Percentiles rank a stretch among this genome's conserved stretches.
Conservation (phyloP, 30 jellyfish, hydroid and myxozoan genomes). For the Cassiopea andromeda region DNA sequence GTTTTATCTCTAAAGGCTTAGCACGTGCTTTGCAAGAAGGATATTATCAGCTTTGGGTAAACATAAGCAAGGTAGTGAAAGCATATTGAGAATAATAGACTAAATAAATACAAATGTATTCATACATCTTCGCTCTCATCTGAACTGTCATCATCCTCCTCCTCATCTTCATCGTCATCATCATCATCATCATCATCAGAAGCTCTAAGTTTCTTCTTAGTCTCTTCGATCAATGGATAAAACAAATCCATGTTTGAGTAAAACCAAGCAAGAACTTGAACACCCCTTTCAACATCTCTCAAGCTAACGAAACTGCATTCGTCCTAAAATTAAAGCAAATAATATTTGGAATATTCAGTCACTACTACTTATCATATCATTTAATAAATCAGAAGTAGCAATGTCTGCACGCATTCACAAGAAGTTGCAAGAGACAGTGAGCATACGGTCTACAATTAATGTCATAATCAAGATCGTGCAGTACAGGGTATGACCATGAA, state of each 20-base stretch:
- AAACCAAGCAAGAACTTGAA: slow-evolving; percentile 83
- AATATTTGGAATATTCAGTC: no score
- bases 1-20: no score
- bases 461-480: no score
- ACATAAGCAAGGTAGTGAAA: no score
- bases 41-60: no score
- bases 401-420: not conserved
- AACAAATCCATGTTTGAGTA: slow-evolving; percentile 60
- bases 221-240: slow-evolving; percentile 26
- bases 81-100: no score
- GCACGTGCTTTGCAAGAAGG: no score
- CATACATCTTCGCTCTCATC: not conserved
- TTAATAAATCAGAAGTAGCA: no score
- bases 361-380: not conserved
- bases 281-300: slow-evolving; percentile 90
- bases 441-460: no score
- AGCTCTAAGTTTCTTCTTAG: slow-evolving; percentile 12
- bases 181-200: slow-evolving; percentile 9
- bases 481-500: no score
- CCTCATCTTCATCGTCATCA: slow-evolving; percentile 14
- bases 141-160: not conserved
- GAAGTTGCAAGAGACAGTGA: not conserved
- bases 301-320: slow-evolving; percentile 91
- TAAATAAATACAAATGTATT: no score
- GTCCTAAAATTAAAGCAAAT: slow-evolving; percentile 26